Percentiles rank a stretch among this genome's conserved stretches.
These are phyloP conservation scores for Tetropium fuscum DNA, from an alignment of 2,888 invertebrate genomes.

Conservation along the genomic window DNA sequence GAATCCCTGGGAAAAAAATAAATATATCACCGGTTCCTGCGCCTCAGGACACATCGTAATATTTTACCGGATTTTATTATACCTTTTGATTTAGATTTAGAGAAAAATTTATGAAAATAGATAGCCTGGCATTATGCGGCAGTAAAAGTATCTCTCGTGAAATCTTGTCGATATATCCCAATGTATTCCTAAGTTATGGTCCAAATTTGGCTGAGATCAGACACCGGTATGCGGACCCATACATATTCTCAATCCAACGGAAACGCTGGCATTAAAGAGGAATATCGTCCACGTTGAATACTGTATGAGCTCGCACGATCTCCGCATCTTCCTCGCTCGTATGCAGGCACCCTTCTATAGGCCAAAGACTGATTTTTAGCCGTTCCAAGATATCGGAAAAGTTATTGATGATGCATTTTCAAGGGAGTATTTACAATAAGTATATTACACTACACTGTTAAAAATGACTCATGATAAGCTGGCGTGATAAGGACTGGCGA, in stretches of 20 bases:
- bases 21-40: slow-evolving; percentile 1
- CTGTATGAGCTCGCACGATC: slow-evolving; percentile 55
- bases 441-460: too few species aligned
- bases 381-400: too few species aligned
- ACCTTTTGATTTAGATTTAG: slow-evolving; percentile 25
- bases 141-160: slow-evolving; percentile 48
- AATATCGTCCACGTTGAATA: slow-evolving; percentile 60
- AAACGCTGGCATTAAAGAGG: slow-evolving; percentile 58
- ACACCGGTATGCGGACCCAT: slow-evolving; percentile 49
- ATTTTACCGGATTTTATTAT: slow-evolving; percentile 17
- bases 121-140: slow-evolving; percentile 47
- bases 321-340: neutral
- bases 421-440: too few species aligned
- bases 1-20: too few species aligned
- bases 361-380: neutral
- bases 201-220: slow-evolving; percentile 51
- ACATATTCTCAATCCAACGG: slow-evolving; percentile 58
- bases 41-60: slow-evolving; percentile 3
- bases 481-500: too few species aligned
- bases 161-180: slow-evolving; percentile 50
- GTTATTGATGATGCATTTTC: too few species aligned
- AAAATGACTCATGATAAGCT: too few species aligned
- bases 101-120: slow-evolving; percentile 43
- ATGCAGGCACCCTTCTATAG: neutral
- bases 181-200: slow-evolving; percentile 57